Conservation (phyloP, 2,888 invertebrate genomes). For the Melinaea menophilus region DNA sequence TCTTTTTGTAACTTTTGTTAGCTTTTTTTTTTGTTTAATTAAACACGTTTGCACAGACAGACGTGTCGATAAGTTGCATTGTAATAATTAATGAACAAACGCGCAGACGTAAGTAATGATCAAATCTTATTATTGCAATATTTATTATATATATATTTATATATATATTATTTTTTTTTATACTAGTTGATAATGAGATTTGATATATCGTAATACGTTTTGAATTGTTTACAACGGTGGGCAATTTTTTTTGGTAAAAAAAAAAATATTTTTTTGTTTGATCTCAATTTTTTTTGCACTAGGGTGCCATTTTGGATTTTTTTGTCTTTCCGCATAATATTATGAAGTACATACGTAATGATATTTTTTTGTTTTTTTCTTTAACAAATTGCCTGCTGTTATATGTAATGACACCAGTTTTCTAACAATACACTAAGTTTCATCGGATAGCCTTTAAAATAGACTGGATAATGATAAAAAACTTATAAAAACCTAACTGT, state of each 20-base stretch:
- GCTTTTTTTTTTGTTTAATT: slow-evolving; percentile 41
- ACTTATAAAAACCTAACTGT: slow-evolving; percentile 73
- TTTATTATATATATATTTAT: slow-evolving; percentile 23
- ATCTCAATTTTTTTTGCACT: slow-evolving; percentile 66
- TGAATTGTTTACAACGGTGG: slow-evolving; percentile 55
- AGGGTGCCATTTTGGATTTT: slow-evolving; percentile 63
- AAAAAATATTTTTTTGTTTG: slow-evolving; percentile 48
- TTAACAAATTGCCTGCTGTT: slow-evolving; percentile 69
- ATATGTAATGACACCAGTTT: slow-evolving; percentile 56
- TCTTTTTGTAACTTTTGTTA: slow-evolving; percentile 57
- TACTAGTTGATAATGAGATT: slow-evolving; percentile 34
- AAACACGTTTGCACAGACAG: slow-evolving; percentile 38
- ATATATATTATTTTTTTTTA: slow-evolving; percentile 21
- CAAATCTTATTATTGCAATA: slow-evolving; percentile 39
- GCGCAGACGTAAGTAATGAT: slow-evolving; percentile 21
- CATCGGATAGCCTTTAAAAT: slow-evolving; percentile 77
- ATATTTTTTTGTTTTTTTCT: slow-evolving; percentile 34
- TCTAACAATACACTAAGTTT: slow-evolving; percentile 75
- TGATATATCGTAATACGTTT: slow-evolving; percentile 55
- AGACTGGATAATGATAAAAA: slow-evolving; percentile 77
- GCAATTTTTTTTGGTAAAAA: slow-evolving; percentile 59
- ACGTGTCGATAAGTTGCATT: slow-evolving; percentile 50
- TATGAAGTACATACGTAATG: slow-evolving; percentile 33
- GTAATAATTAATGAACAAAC: slow-evolving; percentile 33
- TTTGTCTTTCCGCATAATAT: slow-evolving; percentile 58